These are phyloP conservation scores for Ctenomys sociabilis DNA, from an alignment of 2,113 vertebrate genomes.

Conservation along the genomic window DNA sequence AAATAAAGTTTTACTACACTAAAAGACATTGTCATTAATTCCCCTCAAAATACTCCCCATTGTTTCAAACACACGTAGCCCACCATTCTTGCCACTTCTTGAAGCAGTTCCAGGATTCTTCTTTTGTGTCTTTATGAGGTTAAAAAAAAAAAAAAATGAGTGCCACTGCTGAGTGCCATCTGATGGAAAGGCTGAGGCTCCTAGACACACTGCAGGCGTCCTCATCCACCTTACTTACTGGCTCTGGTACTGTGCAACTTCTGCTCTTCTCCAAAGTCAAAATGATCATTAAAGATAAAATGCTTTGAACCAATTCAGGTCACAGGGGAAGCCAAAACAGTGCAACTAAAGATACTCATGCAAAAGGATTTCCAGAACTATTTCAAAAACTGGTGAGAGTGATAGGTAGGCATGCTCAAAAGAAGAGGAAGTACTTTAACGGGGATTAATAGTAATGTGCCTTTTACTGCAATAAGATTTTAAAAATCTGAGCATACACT, in stretches of 20 bases:
- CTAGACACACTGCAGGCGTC: background rate
- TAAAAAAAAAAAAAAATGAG: background rate
- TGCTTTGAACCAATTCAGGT: background rate
- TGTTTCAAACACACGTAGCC: background rate
- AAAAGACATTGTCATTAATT: background rate
- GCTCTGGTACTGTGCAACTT: background rate
- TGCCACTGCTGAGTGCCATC: background rate
- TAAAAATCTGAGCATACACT: background rate
- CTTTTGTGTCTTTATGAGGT: background rate
- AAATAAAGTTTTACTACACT: background rate
- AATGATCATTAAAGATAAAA: background rate
- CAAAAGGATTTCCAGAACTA: background rate
- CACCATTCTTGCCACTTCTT: background rate
- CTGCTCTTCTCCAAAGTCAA: background rate
- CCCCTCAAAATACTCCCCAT: background rate
- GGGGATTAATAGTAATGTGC: background rate
- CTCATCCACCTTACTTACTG: background rate
- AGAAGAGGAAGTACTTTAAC: background rate
- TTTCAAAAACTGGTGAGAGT: background rate
- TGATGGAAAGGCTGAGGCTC: background rate
- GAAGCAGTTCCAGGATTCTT: background rate
- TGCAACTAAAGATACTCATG: background rate
- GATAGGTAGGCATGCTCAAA: background rate
- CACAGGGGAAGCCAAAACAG: background rate
- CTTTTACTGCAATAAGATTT: background rate